Base-by-base conservation (phyloP, 2,113 vertebrate genomes). In the Fulica atra region DNA sequence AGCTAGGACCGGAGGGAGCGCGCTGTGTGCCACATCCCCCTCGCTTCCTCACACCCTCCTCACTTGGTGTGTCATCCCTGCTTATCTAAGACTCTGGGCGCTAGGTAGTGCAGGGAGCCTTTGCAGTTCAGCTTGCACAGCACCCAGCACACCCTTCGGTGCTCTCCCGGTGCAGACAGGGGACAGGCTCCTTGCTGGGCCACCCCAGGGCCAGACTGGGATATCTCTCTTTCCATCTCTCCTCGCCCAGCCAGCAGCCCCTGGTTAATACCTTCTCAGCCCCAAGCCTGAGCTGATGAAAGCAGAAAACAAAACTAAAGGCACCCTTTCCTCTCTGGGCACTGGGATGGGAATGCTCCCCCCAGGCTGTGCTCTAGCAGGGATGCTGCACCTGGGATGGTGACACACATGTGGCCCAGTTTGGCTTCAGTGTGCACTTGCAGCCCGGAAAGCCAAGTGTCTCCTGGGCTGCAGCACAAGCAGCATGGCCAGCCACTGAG, bases 21-120 rank as follows among this genome's bases (percentile, higher is more conserved):
- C 12, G 18, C 94, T 89, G 91, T 92, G 93, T 93, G 95, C 89
- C 89, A 95, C 93, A 95, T 94, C 96, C 96, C 95, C 94, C 95
- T 96, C 89, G 3, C 77, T 91, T 95, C 86, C 95, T 95, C 84
- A 91, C 95, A 95, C n/a, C 0, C 81, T 93, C 95, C 95, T 91
- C 82, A 19, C 70, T 85, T 13, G 2, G 86, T 95, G 93, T 97
- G 94, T 95, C 95, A 96, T 95, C 91, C 89, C 61, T 0, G 21
- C 94, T 95, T 93, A 95, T 91, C 93, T 95, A 88, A 92, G 89
- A 93, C 92, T 70, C 74, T 0, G 40, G 69, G 84, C 0, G 16
- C 82, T 82, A 87, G 92, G 92, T 82, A 90, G 65, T 60, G 78
- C 84, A 85, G 73, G 56, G 35, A 84, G 63, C 42, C 60, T 78